A percentile compares a stretch with the other conserved stretches of the same genome.
Conservation (phyloP, 2,797 vertebrate genomes). For the Eptatretus atami region DNA sequence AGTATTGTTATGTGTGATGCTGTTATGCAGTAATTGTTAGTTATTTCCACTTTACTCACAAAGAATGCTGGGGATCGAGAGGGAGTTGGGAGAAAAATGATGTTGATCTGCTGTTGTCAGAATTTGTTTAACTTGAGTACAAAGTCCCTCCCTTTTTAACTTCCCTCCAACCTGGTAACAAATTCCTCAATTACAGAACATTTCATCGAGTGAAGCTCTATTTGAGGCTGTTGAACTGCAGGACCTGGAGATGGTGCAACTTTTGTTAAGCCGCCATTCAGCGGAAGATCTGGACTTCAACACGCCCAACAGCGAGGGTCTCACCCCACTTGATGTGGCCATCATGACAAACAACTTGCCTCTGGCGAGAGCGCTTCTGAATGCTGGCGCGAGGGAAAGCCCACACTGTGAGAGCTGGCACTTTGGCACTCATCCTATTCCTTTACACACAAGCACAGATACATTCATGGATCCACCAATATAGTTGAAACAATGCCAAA, state of each 20-base stretch:
- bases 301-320: constrained; percentile 60
- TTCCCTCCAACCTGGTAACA: too few relatives aligned
- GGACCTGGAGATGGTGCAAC: constrained; percentile 39
- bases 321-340: constrained; percentile 52
- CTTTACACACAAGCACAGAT: too few relatives aligned
- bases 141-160: too few relatives aligned
- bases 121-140: too few relatives aligned
- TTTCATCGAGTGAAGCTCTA: constrained; percentile 40
- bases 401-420: constrained; percentile 41
- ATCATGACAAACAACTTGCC: constrained; percentile 74
- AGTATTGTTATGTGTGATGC: too few relatives aligned
- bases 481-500: too few relatives aligned
- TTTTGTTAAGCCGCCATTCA: constrained; percentile 43
- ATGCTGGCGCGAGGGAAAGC: constrained; percentile 48
- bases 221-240: constrained; percentile 67
- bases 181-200: constrained; percentile 18
- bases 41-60: too few relatives aligned
- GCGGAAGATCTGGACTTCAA: constrained; percentile 57
- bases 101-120: too few relatives aligned
- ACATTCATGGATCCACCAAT: too few relatives aligned
- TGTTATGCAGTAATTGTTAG: too few relatives aligned
- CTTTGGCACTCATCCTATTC: not conserved
- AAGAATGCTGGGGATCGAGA: too few relatives aligned
- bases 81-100: too few relatives aligned
- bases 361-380: constrained; percentile 39